phyloP scores from a whole-genome alignment of 2,113 vertebrate species.

The Xenopus tropicalis region UCB_Xtro_10.0 CM004451.2:18742001-18742500 shows the following conservation, averaged over 20 bases:
- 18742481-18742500: too few relatives aligned
- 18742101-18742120: constrained; percentile 84
- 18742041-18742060: constrained; percentile 75
- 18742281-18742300: constrained; percentile 71
- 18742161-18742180: constrained; percentile 85
- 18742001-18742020: too few relatives aligned
- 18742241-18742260: neutral
- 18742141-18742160: constrained; percentile 89
- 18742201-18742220: constrained; percentile 43
- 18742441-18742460: constrained; percentile 13
- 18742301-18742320: constrained; percentile 63
- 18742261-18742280: neutral
- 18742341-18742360: constrained; percentile 87
- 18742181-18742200: constrained; percentile 54
- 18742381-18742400: constrained; percentile 79
- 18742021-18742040: too few relatives aligned
- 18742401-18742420: constrained; percentile 77
- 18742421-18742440: constrained; percentile 78
- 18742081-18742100: constrained; percentile 89
- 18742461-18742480: too few relatives aligned
- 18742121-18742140: constrained; percentile 90
- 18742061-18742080: constrained; percentile 91
- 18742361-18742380: constrained; percentile 77
- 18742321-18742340: constrained; percentile 74
- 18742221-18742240: too few relatives aligned